Conservation (phyloP, 2,113 vertebrate species). For the Zeus faber region DNA sequence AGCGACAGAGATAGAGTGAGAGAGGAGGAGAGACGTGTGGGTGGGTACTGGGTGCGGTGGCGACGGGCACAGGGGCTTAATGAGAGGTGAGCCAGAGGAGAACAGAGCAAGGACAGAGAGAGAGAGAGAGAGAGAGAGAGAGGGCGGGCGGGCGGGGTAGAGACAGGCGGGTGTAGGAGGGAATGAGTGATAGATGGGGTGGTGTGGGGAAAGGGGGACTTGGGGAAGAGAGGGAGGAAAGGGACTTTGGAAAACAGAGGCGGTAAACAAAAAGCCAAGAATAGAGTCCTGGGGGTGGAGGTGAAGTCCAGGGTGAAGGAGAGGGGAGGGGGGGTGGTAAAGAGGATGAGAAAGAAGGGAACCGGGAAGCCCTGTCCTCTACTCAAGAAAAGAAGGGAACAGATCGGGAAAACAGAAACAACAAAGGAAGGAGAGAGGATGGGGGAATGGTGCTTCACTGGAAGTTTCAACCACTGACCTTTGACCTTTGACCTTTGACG, state of each 20-base stretch:
- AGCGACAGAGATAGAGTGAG: slow-evolving; percentile 44
- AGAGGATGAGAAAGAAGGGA: slow-evolving; percentile 26
- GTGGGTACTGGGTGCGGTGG: slow-evolving; percentile 68
- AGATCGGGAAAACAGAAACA: too few relatives aligned
- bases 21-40: slow-evolving; percentile 61
- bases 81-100: slow-evolving; percentile 77
- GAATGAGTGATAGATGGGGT: slow-evolving; percentile 69
- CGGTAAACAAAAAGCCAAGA: slow-evolving; percentile 69
- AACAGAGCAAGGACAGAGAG: slow-evolving; percentile 61
- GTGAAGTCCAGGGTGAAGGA: slow-evolving; percentile 57
- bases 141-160: slow-evolving; percentile 40
- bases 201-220: slow-evolving; percentile 42
- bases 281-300: slow-evolving; percentile 65
- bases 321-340: slow-evolving; percentile 41
- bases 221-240: slow-evolving; percentile 36
- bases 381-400: slow-evolving; percentile 3
- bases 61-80: slow-evolving; percentile 67
- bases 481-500: too few relatives aligned
- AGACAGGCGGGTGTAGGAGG: slow-evolving; percentile 63
- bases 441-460: too few relatives aligned
- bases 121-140: slow-evolving; percentile 13
- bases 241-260: slow-evolving; percentile 57
- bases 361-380: slow-evolving; percentile 16
- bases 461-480: too few relatives aligned
- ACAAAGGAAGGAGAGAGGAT: too few relatives aligned